Base-by-base conservation (phyloP, 1,140 invertebrate species). In the Zaprionus ghesquierei region DNA sequence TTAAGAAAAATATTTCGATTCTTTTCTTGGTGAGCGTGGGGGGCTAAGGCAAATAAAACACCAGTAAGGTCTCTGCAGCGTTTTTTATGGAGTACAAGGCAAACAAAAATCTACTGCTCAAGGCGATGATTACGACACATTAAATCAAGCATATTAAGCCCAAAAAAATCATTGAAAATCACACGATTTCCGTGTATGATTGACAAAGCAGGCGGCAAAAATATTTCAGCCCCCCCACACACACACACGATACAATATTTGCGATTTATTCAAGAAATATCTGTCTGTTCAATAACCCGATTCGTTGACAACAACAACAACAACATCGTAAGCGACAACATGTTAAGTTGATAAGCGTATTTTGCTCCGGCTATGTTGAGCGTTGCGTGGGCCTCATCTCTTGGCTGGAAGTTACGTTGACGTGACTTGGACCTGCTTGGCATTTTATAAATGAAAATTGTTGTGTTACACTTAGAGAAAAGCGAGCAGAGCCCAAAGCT, bases 271-370 rank as follows among this genome's bases (percentile, higher is more conserved):
- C 65, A 50, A 50, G n/a, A 63, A 63, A 54, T 54, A 3, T n/a
- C n/a, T 54, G 51, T 53, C 27, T 54, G 50, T 54, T 63, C 61
- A 63, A 63, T 44, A 60, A 60, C 33, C 25, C 41, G 56, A 27
- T 31, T 60, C 29, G 46, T 33, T 41, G 58, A 54, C 70, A 61
- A 69, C 63, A 69, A 55, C 51, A 46, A 56, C 66, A 33, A 60
- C 58, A 60, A 5, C 29, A 58, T 23, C 54, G 53, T 59, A 72
- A 41, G 44, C 74, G 56, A 65, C 62, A 62, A 69, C 75, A 86
- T 74, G 69, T 81, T 81, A 86, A 74, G 69, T 81, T 81, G 81
- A 81, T 85, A 85, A 85, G 81, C 70, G 69, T 74, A 79, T 81
- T 77, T 81, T 49, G 65, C 59, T 54, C 18, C 55, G 63, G 35